A percentile compares a stretch with the other conserved stretches of the same genome.
Evolutionary conservation across 1,140 invertebrate genomes (phyloP).

Genomic region (Oryzaephilus surinamensis): DNA sequence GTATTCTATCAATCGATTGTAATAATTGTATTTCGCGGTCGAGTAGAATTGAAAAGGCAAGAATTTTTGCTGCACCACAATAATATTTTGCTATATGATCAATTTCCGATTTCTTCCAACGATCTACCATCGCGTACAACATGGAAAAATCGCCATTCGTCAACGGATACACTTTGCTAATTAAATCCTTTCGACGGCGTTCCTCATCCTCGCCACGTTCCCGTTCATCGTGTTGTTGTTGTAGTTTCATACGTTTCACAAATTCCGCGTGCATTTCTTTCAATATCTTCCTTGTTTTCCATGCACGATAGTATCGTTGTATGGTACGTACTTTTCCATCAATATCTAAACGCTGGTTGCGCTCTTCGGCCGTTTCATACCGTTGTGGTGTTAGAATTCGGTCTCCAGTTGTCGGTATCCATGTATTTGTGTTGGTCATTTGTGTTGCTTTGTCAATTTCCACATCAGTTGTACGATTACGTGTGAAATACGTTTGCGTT

Average conservation of each 20-base stretch:
- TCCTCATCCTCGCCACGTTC: slow-evolving; percentile 39
- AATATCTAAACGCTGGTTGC: slow-evolving; percentile 39
- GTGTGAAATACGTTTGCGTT: slow-evolving; percentile 46
- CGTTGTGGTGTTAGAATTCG: slow-evolving; percentile 41
- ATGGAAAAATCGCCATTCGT: slow-evolving; percentile 52
- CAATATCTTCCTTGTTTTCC: slow-evolving; percentile 30
- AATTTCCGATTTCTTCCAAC: slow-evolving; percentile 50
- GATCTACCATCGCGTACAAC: slow-evolving; percentile 50
- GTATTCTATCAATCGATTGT: slow-evolving; percentile 47
- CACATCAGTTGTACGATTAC: slow-evolving; percentile 37
- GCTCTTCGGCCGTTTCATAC: slow-evolving; percentile 46
- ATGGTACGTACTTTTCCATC: slow-evolving; percentile 45
- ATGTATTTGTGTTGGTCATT: slow-evolving; percentile 43
- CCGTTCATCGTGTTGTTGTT: slow-evolving; percentile 39
- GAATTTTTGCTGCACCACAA: slow-evolving; percentile 46
- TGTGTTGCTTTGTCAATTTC: slow-evolving; percentile 41
- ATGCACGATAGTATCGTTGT: slow-evolving; percentile 38
- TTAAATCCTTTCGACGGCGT: slow-evolving; percentile 41
- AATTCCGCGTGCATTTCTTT: slow-evolving; percentile 33
- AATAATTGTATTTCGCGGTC: slow-evolving; percentile 54
- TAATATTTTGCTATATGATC: slow-evolving; percentile 43
- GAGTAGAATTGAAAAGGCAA: slow-evolving; percentile 48
- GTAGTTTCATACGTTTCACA: slow-evolving; percentile 40
- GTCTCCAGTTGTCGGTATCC: slow-evolving; percentile 46
- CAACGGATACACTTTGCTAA: slow-evolving; percentile 47